Conservation (phyloP, 2,113 vertebrate species). For the Rhynchomys soricoides region DNA sequence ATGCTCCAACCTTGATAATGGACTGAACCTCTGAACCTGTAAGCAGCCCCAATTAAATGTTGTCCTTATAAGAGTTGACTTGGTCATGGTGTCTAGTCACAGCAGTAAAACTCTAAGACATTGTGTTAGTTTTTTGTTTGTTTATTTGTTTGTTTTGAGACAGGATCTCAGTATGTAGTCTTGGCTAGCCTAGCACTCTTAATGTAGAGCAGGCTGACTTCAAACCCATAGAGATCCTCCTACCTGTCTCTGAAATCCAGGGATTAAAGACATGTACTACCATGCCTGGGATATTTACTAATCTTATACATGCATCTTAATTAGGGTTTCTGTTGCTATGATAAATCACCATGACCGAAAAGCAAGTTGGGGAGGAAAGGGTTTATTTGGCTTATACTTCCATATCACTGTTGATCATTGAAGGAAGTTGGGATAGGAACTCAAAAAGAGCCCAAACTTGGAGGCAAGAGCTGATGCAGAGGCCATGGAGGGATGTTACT, state of each 20-base stretch:
- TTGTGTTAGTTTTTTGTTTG: neutral
- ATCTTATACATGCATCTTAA: neutral
- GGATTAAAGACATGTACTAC: neutral
- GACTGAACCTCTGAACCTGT: no score
- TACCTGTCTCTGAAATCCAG: neutral
- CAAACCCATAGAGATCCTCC: neutral
- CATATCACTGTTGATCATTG: neutral
- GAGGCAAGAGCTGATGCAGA: neutral
- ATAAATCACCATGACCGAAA: neutral
- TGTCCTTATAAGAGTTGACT: no score
- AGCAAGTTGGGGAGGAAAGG: neutral
- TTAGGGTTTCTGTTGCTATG: neutral
- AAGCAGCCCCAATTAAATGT: no score
- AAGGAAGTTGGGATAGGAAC: neutral
- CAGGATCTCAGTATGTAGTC: neutral
- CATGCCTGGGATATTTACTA: neutral
- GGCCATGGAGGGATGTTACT: neutral
- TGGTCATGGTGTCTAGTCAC: no score
- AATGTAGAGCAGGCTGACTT: neutral
- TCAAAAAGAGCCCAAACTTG: neutral
- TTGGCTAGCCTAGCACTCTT: neutral
- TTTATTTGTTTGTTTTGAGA: neutral
- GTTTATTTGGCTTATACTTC: neutral
- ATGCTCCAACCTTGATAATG: no score
- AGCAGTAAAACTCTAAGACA: no score